Base-by-base conservation (phyloP, 2,113 vertebrate genomes). In the Anguilla japonica region DNA sequence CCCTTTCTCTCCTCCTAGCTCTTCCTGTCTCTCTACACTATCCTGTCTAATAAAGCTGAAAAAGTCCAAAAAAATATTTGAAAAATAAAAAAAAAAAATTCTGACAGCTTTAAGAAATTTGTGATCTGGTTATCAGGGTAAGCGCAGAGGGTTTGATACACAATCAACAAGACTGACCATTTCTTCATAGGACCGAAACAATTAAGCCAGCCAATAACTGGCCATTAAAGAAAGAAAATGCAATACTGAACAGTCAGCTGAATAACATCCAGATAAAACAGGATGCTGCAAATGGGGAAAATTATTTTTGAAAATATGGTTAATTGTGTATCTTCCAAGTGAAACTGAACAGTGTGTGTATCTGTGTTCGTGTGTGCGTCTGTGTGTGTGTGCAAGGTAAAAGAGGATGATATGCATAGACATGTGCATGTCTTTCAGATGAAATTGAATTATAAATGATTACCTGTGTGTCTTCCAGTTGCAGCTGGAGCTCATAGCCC, bases 401-500 rank as follows among this genome's bases (percentile, higher is more conserved):
- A 75, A 75, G 26, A 29, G 26, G 34, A 34, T 34, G 1, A n/a
- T 11, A 34, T 29, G 16, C 11, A 75, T n/a, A 5, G 63, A 1
- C 34, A 75, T n/a, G 5, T 67, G 60, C 60, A 20, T 26, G 26
- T 67, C 29, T 75, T 75, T 6, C 71, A 75, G 71, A 34, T 75
- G 3, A 29, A 34, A 75, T n/a, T 75, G 71, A 75, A 75, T n/a
- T 13, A 75, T 75, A 34, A 75, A 75, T 75, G 26, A 9, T 75
- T 75, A 75, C 71, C 71, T 75, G 71, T 34, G 71, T 75, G 71
- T 75, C 71, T 75, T 75, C 71, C 26, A 75, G 89, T 18, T 95
- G 92, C 43, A 97, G 89, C 86, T 96, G 94, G 26, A 97, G 87
- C 86, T 95, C 93, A 18, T 96, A 97, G 92, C 71, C 91, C 87